A percentile compares a stretch with the other conserved stretches of the same genome.
These are phyloP conservation scores for Microhierax caerulescens DNA, from an alignment of 2,797 vertebrate species.

Conservation along the genomic window DNA sequence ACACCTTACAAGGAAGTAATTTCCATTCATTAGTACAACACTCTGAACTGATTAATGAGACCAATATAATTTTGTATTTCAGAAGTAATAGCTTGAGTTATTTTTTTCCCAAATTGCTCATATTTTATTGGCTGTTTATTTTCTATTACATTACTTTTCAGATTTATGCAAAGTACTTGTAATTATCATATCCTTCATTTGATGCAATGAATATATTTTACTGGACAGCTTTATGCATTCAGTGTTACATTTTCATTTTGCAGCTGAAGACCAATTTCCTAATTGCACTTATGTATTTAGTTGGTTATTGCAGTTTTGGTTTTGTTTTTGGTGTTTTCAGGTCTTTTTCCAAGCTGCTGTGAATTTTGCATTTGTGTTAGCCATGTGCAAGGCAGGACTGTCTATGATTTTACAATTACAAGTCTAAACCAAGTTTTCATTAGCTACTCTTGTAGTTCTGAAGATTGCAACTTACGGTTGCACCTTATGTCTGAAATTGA, in stretches of 20 bases:
- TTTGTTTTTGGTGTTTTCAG: not conserved
- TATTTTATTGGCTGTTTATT: conserved; percentile 51
- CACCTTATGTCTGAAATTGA: not conserved
- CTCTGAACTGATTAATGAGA: conserved; percentile 10
- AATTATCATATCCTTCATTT: conserved; percentile 15
- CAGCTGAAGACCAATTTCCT: not conserved
- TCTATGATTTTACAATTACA: not conserved
- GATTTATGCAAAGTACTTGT: conserved; percentile 31
- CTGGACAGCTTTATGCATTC: conserved; percentile 11
- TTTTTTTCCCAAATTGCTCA: conserved; percentile 13
- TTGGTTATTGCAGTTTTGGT: not conserved
- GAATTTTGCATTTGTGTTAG: not conserved
- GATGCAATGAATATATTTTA: conserved; percentile 21
- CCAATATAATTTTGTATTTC: conserved; percentile 23
- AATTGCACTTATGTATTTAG: not conserved
- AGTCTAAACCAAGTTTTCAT: not conserved
- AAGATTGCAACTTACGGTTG: not conserved
- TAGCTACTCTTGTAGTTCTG: not conserved
- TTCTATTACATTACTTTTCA: conserved; percentile 14
- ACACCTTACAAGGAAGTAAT: not conserved
- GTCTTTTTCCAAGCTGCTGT: not conserved
- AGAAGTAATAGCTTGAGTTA: not conserved
- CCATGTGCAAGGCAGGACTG: not conserved
- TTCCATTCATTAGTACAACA: not conserved
- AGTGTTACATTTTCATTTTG: not conserved